Evolutionary conservation across 2,888 invertebrate species (phyloP).

Genomic region (Tenthredo amoena): DNA sequence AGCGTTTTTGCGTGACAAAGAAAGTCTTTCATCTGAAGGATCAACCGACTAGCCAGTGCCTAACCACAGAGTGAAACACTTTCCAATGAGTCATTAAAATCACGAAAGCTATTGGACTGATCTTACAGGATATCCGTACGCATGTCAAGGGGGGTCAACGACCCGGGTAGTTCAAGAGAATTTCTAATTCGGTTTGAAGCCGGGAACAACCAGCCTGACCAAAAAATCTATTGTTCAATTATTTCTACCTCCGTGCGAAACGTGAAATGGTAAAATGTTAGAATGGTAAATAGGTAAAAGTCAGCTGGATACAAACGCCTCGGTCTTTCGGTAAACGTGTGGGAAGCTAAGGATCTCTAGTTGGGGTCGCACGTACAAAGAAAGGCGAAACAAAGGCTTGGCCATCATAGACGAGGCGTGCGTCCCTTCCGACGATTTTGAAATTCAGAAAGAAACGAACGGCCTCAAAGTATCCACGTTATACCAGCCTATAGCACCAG

Average conservation of each 20-base stretch:
- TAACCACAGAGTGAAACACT: conserved; percentile 44
- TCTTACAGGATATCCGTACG: conserved; percentile 38
- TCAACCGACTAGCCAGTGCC: neutral
- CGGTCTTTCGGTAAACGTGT: conserved; percentile 42
- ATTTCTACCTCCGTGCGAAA: conserved; percentile 6
- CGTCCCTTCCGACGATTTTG: neutral
- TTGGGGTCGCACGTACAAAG: neutral
- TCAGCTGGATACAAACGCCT: neutral
- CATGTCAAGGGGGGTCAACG: conserved; percentile 22
- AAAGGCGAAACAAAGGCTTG: conserved; percentile 29
- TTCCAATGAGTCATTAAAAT: conserved; percentile 46
- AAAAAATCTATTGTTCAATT: conserved; percentile 18
- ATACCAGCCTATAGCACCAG: neutral
- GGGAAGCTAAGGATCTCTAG: conserved; percentile 31
- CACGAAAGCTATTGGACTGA: conserved; percentile 30
- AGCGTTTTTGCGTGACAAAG: conserved; percentile 34
- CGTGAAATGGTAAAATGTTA: conserved; percentile 22
- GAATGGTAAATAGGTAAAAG: conserved; percentile 40
- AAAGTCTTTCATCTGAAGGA: conserved; percentile 35
- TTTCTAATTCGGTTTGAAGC: conserved; percentile 24
- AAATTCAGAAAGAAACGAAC: conserved; percentile 11
- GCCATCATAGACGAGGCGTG: neutral
- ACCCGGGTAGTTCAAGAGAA: conserved; percentile 6
- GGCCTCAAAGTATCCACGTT: neutral
- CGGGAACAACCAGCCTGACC: neutral